phyloP scores from a whole-genome alignment of 2,888 invertebrate genomes.

The Eristalinus aeneus region DNA sequence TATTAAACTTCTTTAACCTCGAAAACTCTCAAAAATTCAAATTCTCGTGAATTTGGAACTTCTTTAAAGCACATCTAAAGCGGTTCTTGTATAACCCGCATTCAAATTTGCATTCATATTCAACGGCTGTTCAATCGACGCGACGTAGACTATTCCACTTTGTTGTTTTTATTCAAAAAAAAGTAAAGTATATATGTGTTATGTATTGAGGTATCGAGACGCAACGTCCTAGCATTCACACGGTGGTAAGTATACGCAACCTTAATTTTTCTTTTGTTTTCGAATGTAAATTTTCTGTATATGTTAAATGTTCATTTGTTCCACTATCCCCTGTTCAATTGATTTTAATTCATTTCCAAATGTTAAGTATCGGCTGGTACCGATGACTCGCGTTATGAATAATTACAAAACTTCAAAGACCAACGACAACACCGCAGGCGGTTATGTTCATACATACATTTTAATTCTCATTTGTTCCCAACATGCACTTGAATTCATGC shows the following conservation, averaged over 20 bases:
- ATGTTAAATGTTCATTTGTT: background rate
- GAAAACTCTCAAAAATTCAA: too few relatives aligned
- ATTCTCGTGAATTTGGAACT: too few relatives aligned
- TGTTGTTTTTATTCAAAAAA: too few relatives aligned
- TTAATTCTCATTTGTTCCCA: background rate
- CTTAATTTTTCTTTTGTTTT: background rate
- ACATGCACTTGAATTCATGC: background rate
- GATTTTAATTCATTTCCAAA: background rate
- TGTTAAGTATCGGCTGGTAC: background rate
- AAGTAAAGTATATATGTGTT: too few relatives aligned
- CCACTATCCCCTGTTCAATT: background rate
- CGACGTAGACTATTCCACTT: too few relatives aligned
- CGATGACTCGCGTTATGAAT: background rate
- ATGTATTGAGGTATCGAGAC: too few relatives aligned
- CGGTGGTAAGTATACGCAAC: background rate
- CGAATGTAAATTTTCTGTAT: background rate
- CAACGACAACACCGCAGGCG: background rate
- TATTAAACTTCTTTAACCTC: too few relatives aligned
- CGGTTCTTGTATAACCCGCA: too few relatives aligned
- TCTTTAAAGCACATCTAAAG: too few relatives aligned
- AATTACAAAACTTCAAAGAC: background rate
- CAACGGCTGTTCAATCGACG: too few relatives aligned
- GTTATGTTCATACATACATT: background rate
- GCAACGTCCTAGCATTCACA: too few relatives aligned
- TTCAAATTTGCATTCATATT: too few relatives aligned